Percentiles rank a stretch among this genome's conserved stretches.
Conservation (phyloP, 53 echinoderm and acorn worm genomes). For the Pentamera pediparva region DNA sequence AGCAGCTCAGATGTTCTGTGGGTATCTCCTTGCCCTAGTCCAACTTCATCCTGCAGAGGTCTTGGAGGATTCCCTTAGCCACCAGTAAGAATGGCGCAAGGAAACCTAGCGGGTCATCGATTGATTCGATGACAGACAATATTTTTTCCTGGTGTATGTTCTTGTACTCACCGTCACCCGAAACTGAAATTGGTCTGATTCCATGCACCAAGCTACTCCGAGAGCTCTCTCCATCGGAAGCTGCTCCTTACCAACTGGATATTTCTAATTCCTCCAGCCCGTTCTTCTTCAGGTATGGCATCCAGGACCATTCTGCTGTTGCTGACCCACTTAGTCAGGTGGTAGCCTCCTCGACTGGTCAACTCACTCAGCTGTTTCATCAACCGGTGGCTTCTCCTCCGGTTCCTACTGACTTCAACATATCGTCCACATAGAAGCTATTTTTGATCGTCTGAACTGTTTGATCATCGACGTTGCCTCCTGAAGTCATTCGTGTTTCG, state of each 20-base stretch:
- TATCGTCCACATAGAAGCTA: conserved; percentile 44
- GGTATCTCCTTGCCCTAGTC: conserved; percentile 52
- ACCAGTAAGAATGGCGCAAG: conserved; percentile 37
- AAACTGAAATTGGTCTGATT: conserved; percentile 25
- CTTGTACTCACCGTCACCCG: not conserved
- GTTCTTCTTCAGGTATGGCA: conserved; percentile 29
- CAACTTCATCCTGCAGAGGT: conserved; percentile 21
- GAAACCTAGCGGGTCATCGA: conserved; percentile 55
- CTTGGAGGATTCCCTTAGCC: conserved; percentile 53
- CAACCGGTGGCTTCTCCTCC: conserved; percentile 32
- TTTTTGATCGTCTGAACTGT: not conserved
- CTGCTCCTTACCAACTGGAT: conserved; percentile 29
- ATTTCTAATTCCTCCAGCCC: conserved; percentile 30
- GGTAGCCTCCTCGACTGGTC: conserved; percentile 32
- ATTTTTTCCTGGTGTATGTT: conserved; percentile 12
- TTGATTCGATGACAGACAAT: conserved; percentile 28
- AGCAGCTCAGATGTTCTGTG: not conserved
- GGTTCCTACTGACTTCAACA: conserved; percentile 17
- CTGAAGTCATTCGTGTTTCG: conserved; percentile 35
- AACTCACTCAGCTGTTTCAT: conserved; percentile 4
- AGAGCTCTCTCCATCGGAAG: not conserved
- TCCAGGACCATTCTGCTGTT: conserved; percentile 34
- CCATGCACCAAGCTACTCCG: conserved; percentile 5
- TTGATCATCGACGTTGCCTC: not conserved
- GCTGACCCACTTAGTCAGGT: conserved; percentile 44